Conservation (phyloP, 2,113 vertebrate genomes). For the Phasianus colchicus region DNA sequence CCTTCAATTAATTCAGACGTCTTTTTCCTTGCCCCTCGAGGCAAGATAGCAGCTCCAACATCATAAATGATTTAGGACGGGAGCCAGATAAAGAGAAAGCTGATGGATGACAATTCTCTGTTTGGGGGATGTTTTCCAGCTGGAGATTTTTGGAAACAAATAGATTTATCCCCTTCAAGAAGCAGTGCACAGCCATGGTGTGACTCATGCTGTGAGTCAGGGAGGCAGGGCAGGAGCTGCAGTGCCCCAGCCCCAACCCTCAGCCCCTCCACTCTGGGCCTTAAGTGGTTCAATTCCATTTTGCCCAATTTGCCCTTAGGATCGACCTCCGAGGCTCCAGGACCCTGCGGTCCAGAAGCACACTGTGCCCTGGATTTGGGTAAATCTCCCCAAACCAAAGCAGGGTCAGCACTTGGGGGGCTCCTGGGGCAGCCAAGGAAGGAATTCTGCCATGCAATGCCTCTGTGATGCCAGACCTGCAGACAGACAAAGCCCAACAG, state of each 20-base stretch:
- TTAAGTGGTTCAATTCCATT: neutral
- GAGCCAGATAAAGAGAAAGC: conserved; percentile 29
- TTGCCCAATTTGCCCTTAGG: neutral
- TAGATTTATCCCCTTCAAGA: neutral
- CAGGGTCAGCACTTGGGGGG: fast-evolving
- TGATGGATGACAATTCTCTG: conserved; percentile 11
- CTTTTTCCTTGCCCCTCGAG: neutral
- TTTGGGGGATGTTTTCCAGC: neutral
- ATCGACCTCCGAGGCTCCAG: fast-evolving
- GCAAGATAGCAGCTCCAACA: neutral
- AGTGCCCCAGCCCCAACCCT: neutral
- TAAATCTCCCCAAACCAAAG: fast-evolving
- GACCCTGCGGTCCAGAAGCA: fast-evolving
- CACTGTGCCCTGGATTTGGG: neutral
- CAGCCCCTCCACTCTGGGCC: neutral
- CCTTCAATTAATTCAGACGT: neutral
- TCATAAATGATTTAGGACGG: neutral
- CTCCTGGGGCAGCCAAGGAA: neutral
- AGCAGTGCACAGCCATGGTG: fast-evolving
- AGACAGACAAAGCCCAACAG: neutral
- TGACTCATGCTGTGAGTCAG: neutral
- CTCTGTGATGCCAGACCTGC: neutral
- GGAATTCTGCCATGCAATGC: too few relatives aligned
- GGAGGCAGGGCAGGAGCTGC: neutral
- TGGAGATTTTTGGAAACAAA: conserved; percentile 42